These are phyloP conservation scores for Stichodactyla helianthus DNA, from an alignment of 64 coral and sea anemone genomes.

Conservation along the genomic window DNA sequence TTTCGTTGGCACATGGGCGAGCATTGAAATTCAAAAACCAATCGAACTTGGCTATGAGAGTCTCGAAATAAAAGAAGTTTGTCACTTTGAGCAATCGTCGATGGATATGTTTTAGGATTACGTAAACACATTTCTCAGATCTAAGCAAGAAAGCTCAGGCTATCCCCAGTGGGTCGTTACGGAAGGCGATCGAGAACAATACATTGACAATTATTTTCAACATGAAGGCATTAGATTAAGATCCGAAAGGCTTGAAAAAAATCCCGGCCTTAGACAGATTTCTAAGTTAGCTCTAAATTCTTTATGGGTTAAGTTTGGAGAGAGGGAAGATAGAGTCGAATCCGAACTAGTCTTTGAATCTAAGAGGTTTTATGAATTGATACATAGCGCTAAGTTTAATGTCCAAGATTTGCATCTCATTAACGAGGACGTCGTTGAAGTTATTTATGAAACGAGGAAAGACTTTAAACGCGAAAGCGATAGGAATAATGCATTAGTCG, in stretches of 20 bases:
- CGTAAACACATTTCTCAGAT: conserved; percentile 13
- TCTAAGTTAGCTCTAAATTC: conserved; percentile 28
- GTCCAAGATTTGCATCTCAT: too few species aligned
- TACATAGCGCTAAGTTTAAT: too few species aligned
- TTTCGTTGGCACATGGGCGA: conserved; percentile 5
- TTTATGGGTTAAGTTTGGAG: too few species aligned
- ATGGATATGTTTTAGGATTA: background rate
- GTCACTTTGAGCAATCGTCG: conserved; percentile 13
- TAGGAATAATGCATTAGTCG: too few species aligned
- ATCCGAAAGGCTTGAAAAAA: conserved; percentile 20
- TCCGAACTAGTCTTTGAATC: too few species aligned
- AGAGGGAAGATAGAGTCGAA: too few species aligned
- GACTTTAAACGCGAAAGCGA: too few species aligned
- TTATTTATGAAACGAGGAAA: too few species aligned
- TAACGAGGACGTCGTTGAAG: too few species aligned
- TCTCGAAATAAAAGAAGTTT: conserved; percentile 11
- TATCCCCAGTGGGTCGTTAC: conserved; percentile 10
- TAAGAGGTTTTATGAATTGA: too few species aligned
- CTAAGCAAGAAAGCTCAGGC: conserved; percentile 32
- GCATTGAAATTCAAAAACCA: conserved; percentile 4
- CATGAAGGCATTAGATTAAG: conserved; percentile 25
- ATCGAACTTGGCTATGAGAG: conserved; percentile 17
- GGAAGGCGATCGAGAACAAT: background rate
- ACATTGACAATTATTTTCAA: conserved; percentile 3
- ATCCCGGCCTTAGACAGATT: conserved; percentile 22